phyloP scores from a whole-genome alignment of 2,113 vertebrate species.

The Heterocephalus glaber region DNA sequence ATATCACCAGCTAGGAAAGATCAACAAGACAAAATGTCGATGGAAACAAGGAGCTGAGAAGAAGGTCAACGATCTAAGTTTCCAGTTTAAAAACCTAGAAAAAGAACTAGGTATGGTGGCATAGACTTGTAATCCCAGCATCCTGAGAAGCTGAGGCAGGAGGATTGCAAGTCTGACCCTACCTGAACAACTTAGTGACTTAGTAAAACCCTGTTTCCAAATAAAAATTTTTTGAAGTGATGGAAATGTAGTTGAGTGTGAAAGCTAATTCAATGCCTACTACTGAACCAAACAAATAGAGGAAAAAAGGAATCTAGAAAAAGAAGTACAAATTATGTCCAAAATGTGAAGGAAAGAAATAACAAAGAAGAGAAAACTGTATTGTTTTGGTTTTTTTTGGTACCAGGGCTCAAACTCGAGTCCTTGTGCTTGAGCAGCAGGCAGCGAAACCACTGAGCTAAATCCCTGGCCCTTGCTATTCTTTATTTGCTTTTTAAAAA shows the following conservation, averaged over 20 bases:
- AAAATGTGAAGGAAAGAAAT: constrained; percentile 33
- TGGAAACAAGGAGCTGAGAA: background rate
- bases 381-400: too few relatives aligned
- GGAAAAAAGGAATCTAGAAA: background rate
- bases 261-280: background rate
- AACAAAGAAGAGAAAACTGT: constrained; percentile 2
- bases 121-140: background rate
- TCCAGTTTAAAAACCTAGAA: constrained; percentile 37
- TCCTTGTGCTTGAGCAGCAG: too few relatives aligned
- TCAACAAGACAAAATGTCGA: background rate
- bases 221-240: background rate
- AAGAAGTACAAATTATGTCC: background rate
- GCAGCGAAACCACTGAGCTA: too few relatives aligned
- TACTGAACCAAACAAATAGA: background rate
- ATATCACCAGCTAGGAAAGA: background rate
- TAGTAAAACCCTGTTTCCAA: background rate
- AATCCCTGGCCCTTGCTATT: too few relatives aligned
- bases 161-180: background rate
- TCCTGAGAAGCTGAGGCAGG: background rate
- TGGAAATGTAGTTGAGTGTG: background rate
- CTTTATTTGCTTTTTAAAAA: too few relatives aligned
- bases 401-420: too few relatives aligned
- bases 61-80: background rate
- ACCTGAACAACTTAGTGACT: background rate
- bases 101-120: background rate